Conservation (phyloP, 2,797 vertebrate species). For the Argentina silus region DNA sequence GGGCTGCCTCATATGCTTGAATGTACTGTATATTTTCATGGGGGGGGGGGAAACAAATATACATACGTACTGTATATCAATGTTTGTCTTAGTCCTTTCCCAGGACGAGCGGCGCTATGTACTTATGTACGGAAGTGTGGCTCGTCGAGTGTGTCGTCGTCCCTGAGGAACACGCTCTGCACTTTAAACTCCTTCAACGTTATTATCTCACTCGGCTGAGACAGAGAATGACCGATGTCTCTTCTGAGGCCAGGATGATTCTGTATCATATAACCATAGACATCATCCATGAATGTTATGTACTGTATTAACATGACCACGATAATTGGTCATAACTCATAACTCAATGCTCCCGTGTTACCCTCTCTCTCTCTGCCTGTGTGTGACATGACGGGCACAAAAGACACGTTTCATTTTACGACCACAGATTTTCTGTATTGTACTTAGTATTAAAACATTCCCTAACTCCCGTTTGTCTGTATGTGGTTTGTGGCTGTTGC, state of each 20-base stretch:
- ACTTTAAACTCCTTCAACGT: conserved; percentile 59
- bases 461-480: conserved; percentile 38
- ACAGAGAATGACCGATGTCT: conserved; percentile 49
- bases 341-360: conserved; percentile 23
- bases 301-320: too few relatives aligned
- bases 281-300: too few relatives aligned
- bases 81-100: background rate
- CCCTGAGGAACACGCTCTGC: conserved; percentile 50
- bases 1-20: conserved; percentile 53
- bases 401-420: conserved; percentile 56
- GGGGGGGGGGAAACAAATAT: conserved; percentile 16
- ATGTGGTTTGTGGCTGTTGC: conserved; percentile 7
- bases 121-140: conserved; percentile 52
- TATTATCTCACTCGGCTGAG: conserved; percentile 46
- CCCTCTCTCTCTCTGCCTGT: conserved; percentile 48
- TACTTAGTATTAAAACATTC: conserved; percentile 75
- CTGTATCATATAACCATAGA: conserved; percentile 24
- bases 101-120: conserved; percentile 34
- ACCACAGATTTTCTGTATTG: conserved; percentile 72
- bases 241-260: conserved; percentile 62
- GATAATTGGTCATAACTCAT: conserved; percentile 50
- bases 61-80: conserved; percentile 3
- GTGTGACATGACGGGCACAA: conserved; percentile 43
- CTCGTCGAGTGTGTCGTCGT: conserved; percentile 42
- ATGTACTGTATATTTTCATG: conserved; percentile 71